Base-by-base conservation (phyloP, 2,888 invertebrate species). In the Octonoba sinensis region DNA sequence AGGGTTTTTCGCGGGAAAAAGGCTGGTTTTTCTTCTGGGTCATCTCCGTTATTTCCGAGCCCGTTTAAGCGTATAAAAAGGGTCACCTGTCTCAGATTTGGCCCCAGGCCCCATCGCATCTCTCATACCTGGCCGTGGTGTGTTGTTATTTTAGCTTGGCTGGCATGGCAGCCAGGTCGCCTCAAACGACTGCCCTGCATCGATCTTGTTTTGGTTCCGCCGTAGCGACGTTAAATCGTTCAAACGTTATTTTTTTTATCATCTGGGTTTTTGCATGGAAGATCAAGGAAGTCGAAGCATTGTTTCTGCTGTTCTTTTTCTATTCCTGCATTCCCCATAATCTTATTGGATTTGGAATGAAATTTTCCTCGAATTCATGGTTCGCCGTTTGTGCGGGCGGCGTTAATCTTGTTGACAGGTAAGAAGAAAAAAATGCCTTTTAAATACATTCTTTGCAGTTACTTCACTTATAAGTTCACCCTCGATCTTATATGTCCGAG, bases 141-240 rank as follows among this genome's bases (percentile, higher is more conserved):
- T 72, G 78, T 79, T 78, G 66, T 78, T 78, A 62, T 79, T 79
- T 79, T 73, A 66, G 72, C 65, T 67, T 49, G 62, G 51, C 69
- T 72, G 66, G 69, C 56, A 73, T 72, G 72, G 72, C 78, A 71
- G 66, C 77, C 65, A 65, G 57, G 69, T 56, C 18, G 54, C 36
- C 24, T 8, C 49, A 15, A 65, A 49, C 49, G 65, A 65, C 24
- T 47, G 65, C 65, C 49, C 51, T 22, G 77, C 78, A 79, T 79
- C 78, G 78, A 79, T 79, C 78, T 71, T 72, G 78, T 78, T 78
- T 72, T 64, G 77, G 64, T 70, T 72, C 66, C 64, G 49, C 36
- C 46, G 57, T 66, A 54, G 59, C 49, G 47, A 47, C 49, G 36
- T 64, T 24, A 24, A 59, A 22, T 59, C 54, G 54, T 54, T 54